phyloP scores from a whole-genome alignment of 2,113 vertebrate species.

The Noctilio leporinus region DNA sequence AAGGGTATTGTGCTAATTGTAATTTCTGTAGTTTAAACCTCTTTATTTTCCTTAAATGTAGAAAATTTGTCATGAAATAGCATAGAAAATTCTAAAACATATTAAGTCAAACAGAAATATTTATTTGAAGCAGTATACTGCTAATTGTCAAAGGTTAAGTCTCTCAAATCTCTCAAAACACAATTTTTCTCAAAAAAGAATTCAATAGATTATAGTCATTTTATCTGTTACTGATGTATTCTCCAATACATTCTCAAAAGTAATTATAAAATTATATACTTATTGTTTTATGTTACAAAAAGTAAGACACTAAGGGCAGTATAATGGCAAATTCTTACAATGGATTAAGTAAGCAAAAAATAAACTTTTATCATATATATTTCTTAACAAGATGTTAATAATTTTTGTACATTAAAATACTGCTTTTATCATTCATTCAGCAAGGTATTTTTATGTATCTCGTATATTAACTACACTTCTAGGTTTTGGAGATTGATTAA shows the following conservation, averaged over 20 bases:
- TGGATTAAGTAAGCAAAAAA: neutral
- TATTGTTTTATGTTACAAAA: neutral
- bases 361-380: neutral
- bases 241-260: neutral
- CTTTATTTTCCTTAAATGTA: neutral
- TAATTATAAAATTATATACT: neutral
- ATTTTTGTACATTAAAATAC: neutral
- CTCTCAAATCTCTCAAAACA: constrained; percentile 30
- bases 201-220: neutral
- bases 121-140: constrained; percentile 26
- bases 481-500: neutral
- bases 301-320: neutral
- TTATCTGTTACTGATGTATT: neutral
- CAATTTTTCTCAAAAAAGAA: constrained; percentile 5
- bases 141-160: constrained; percentile 29
- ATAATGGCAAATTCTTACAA: neutral
- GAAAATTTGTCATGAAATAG: neutral
- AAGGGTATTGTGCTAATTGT: constrained; percentile 40
- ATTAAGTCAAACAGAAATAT: constrained; percentile 33
- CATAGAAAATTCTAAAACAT: neutral
- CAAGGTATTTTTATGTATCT: neutral
- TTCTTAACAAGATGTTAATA: neutral
- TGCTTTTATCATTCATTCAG: neutral
- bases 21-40: neutral
- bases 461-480: neutral